Conservation (phyloP, 2,113 vertebrate species). For the Mola mola region DNA sequence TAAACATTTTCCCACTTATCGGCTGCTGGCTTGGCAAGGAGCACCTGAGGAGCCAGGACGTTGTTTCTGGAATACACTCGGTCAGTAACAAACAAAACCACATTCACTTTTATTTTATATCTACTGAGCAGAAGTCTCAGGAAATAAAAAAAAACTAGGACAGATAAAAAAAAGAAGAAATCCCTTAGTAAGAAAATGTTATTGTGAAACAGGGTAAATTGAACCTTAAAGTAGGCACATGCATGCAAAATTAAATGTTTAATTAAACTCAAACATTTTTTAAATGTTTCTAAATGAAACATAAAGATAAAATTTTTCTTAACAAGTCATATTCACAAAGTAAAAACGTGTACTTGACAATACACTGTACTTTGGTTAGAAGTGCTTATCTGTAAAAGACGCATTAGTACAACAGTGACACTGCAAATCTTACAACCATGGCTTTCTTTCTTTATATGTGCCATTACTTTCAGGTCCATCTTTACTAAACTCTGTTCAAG, state of each 20-base stretch:
- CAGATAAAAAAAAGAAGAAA: too few species aligned
- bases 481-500: not conserved
- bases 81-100: not conserved
- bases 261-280: conserved; percentile 66
- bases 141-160: not conserved
- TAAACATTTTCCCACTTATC: conserved; percentile 8
- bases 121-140: not conserved
- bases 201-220: not conserved
- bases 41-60: conserved; percentile 10
- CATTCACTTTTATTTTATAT: not conserved
- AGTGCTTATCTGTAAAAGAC: conserved; percentile 22
- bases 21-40: not conserved
- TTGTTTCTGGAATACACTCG: conserved; percentile 25
- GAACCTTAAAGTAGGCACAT: conserved; percentile 12
- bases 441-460: conserved; percentile 42
- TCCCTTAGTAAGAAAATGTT: not conserved
- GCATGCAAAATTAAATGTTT: conserved; percentile 65
- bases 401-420: conserved; percentile 27
- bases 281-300: conserved; percentile 65
- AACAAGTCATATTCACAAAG: conserved; percentile 12
- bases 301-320: conserved; percentile 23
- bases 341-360: not conserved
- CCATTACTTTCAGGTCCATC: conserved; percentile 14
- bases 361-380: conserved; percentile 17
- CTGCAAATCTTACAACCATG: conserved; percentile 40